Conservation (phyloP, 1,140 invertebrate genomes). For the Tetramorium simillimum region DNA sequence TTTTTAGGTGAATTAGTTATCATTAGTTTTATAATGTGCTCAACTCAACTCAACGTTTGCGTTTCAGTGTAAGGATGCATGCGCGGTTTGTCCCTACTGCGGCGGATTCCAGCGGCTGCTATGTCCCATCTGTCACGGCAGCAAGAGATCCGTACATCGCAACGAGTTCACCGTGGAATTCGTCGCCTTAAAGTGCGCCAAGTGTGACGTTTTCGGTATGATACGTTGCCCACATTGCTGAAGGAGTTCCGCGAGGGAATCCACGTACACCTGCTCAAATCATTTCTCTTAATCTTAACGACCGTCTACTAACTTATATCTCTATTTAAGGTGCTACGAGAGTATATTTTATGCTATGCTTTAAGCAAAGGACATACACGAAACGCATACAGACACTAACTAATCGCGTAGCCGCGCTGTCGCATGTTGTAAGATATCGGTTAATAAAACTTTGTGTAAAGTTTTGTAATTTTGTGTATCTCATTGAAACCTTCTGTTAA, state of each 20-base stretch:
- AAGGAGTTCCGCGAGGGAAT: not conserved
- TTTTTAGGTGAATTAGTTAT: not conserved
- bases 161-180: constrained; percentile 98
- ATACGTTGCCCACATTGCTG: constrained; percentile 92
- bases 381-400: constrained; percentile 47
- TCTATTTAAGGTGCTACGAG: constrained; percentile 71
- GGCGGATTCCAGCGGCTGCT: constrained; percentile 96
- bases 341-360: constrained; percentile 61
- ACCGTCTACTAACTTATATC: constrained; percentile 44
- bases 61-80: constrained; percentile 91
- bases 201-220: constrained; percentile 97
- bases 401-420: constrained; percentile 50
- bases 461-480: constrained; percentile 67
- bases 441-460: constrained; percentile 74
- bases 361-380: constrained; percentile 47
- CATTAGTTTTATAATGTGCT: not conserved
- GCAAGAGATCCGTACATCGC: constrained; percentile 96
- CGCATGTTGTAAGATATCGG: constrained; percentile 72
- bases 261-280: constrained; percentile 40
- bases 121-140: constrained; percentile 96
- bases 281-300: constrained; percentile 10
- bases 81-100: constrained; percentile 92
- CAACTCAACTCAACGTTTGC: constrained; percentile 42
- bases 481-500: not conserved
- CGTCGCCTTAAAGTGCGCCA: constrained; percentile 97